Conservation (phyloP, 2,113 vertebrate species). For the Delphinapterus leucas region DNA sequence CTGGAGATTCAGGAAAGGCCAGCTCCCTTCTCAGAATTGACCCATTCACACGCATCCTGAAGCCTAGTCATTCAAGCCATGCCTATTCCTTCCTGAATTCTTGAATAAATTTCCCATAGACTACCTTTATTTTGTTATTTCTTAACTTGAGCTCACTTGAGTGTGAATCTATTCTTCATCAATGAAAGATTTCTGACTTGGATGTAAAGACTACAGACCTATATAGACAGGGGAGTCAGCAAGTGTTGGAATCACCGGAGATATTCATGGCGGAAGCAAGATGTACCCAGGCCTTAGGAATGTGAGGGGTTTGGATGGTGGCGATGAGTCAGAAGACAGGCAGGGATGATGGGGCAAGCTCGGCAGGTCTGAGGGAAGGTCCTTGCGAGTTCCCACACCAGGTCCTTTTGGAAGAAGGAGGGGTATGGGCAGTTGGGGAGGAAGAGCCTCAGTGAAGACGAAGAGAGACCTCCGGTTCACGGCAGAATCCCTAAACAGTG, state of each 20-base stretch:
- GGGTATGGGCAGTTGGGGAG: not conserved
- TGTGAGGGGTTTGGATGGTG: not conserved
- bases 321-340: not conserved
- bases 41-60: not conserved
- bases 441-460: not conserved
- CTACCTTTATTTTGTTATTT: not conserved
- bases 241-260: not conserved
- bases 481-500: not conserved
- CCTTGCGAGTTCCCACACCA: too few species aligned
- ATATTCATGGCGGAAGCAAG: not conserved
- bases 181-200: not conserved
- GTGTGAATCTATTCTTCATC: not conserved
- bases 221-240: not conserved
- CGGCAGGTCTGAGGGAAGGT: not conserved
- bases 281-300: not conserved
- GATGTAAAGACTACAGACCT: not conserved
- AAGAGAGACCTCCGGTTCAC: not conserved
- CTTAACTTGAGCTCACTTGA: not conserved
- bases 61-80: not conserved
- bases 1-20: not conserved
- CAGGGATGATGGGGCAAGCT: not conserved
- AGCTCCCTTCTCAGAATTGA: not conserved
- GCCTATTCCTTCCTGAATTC: not conserved
- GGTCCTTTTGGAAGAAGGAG: not conserved
- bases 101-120: not conserved